Conservation (phyloP, 2,113 vertebrate species). For the Labeo catla region DNA sequence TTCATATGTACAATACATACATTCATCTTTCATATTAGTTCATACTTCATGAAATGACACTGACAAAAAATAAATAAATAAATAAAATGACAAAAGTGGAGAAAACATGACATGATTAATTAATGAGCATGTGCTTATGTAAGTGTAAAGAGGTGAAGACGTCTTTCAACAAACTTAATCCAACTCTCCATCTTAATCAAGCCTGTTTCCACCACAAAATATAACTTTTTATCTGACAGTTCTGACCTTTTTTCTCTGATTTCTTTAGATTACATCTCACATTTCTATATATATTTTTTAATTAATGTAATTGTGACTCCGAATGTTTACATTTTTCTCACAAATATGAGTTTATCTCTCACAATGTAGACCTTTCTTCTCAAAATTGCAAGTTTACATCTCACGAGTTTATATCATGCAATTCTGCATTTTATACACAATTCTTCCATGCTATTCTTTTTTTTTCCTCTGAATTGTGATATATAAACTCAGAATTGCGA, state of each 20-base stretch:
- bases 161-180: not conserved
- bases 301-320: no score
- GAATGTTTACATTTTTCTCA: not conserved
- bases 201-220: no score
- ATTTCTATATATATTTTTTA: no score
- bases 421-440: not conserved
- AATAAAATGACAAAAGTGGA: not conserved
- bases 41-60: not conserved
- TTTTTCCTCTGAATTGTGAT: no score
- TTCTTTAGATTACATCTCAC: not conserved
- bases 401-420: not conserved
- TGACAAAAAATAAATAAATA: not conserved
- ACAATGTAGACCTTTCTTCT: not conserved
- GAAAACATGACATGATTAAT: not conserved
- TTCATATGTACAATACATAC: constrained; percentile 35
- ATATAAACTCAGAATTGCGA: no score
- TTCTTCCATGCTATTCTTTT: not conserved
- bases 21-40: constrained; percentile 17
- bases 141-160: not conserved
- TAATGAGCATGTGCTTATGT: not conserved
- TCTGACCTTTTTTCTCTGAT: no score
- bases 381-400: not conserved
- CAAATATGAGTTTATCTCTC: not conserved
- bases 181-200: not conserved
- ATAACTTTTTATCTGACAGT: not conserved